Base-by-base conservation (phyloP, 2,113 vertebrate genomes). In the Talpa occidentalis region DNA sequence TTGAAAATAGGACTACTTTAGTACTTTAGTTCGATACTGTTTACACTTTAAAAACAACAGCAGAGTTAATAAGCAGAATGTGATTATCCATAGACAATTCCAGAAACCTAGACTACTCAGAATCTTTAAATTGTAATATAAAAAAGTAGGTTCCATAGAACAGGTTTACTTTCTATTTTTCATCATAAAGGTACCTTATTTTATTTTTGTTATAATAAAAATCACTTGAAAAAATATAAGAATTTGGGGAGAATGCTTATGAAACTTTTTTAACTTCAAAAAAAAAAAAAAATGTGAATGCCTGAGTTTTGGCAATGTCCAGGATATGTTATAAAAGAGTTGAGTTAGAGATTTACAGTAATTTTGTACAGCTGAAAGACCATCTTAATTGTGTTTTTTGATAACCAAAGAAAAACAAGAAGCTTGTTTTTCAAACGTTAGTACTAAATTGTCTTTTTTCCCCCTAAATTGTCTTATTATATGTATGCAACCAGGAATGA, bases 151-250 rank as follows among this genome's bases (percentile, higher is more conserved):
- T 90, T 88, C 47, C 49, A 92, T 59, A 70, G 26, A 93, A 64
- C n/a, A 88, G 40, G 12, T 79, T 72, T 87, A 32, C 62, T 69
- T 83, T 37, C 8, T 32, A 72, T 47, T 84, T 92, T 93, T 76
- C 42, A 56, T 62, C 40, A 85, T 79, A 88, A 92, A 84, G 0
- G 14, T 59, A 32, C 22, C 28, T 88, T 21, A n/a, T 28, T 90
- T 95, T 87, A 82, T 77, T 94, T 89, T 67, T 86, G 85, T 1
- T 89, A 72, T 79, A 91, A 49, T 94, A 59, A 88, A 91, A 86
- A 17, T 78, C 40, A 90, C 15, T 73, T 81, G 10, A 16, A 47
- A 44, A 74, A 90, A 66, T 76, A 84, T 40, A 91, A n/a, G 49
- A 88, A 87, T 24, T 47, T 12, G 37, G 17, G 82, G n/a, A 30